phyloP scores from a whole-genome alignment of 2,888 invertebrate genomes.

The Drosophila paramelanica region DNA sequence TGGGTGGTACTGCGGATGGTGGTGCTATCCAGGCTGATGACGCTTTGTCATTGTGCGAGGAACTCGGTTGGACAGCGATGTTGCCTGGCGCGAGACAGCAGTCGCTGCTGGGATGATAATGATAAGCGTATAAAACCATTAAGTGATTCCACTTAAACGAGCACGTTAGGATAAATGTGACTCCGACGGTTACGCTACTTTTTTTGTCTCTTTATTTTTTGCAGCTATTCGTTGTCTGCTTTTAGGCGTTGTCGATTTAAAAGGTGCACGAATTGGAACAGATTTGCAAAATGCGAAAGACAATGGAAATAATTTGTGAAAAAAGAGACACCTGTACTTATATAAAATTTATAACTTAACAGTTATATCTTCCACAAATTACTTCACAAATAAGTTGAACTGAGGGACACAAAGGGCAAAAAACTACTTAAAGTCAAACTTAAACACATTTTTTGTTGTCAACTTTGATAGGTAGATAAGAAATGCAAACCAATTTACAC shows the following conservation, averaged over 20 bases:
- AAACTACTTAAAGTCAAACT: no score
- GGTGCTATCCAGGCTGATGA: constrained; percentile 2
- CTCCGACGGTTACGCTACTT: constrained; percentile 15
- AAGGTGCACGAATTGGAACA: constrained; percentile 1
- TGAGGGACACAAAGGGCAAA: no score
- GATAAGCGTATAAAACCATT: constrained; percentile 83
- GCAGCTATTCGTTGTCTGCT: constrained; percentile 5
- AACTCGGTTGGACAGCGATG: constrained; percentile 11
- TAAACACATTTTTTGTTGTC: neutral
- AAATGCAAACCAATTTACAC: neutral
- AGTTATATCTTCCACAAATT: no score
- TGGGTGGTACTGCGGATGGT: constrained; percentile 4
- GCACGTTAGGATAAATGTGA: constrained; percentile 70
- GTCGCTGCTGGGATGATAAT: constrained; percentile 65
- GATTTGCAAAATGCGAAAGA: constrained; percentile 1
- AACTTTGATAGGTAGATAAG: neutral
- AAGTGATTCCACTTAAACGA: constrained; percentile 83
- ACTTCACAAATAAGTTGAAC: no score
- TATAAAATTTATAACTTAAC: no score
- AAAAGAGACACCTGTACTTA: neutral
- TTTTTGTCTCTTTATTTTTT: constrained; percentile 10
- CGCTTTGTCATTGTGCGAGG: constrained; percentile 47
- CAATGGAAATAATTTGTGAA: constrained; percentile 14
- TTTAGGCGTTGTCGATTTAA: constrained; percentile 19
- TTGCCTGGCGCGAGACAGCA: constrained; percentile 15